phyloP scores from a whole-genome alignment of 2,888 invertebrate genomes.

The Drosophila cognata region DNA sequence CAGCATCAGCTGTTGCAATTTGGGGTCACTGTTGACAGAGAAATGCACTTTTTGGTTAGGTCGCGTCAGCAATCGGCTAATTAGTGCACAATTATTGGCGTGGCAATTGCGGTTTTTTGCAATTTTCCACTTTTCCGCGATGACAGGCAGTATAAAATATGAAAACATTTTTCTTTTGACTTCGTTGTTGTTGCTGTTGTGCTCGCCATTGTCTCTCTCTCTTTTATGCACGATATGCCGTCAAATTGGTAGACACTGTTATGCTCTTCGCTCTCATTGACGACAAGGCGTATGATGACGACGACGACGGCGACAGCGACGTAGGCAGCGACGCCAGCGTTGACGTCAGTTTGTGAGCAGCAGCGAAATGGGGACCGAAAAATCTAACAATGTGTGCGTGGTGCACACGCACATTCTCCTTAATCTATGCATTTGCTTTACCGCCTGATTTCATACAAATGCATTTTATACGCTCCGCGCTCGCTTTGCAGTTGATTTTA shows the following conservation, averaged over 20 bases:
- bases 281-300: constrained; percentile 60
- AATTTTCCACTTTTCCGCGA: constrained; percentile 60
- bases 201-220: constrained; percentile 68
- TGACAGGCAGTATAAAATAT: constrained; percentile 70
- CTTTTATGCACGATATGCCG: constrained; percentile 58
- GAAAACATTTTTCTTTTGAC: constrained; percentile 78
- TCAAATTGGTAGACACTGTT: constrained; percentile 69
- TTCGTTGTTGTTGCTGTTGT: constrained; percentile 70
- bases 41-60: constrained; percentile 50
- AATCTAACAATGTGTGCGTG: constrained; percentile 59
- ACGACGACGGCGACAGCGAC: constrained; percentile 41
- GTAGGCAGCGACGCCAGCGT: constrained; percentile 59
- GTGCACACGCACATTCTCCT: constrained; percentile 52
- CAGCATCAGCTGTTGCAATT: constrained; percentile 79
- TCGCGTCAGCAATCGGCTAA: constrained; percentile 32
- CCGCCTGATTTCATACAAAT: constrained; percentile 45
- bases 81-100: constrained; percentile 59
- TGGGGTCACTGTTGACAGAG: constrained; percentile 52
- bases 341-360: constrained; percentile 64
- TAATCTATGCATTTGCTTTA: constrained; percentile 54
- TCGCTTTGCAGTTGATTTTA: constrained; percentile 36
- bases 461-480: constrained; percentile 56
- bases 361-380: constrained; percentile 71
- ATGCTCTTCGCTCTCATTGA: constrained; percentile 74
- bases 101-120: constrained; percentile 45